Evolutionary conservation across 2,888 invertebrate genomes (phyloP), one percentile per base, ranked within the genome.

Genomic region (Aphrophora alni): DNA sequence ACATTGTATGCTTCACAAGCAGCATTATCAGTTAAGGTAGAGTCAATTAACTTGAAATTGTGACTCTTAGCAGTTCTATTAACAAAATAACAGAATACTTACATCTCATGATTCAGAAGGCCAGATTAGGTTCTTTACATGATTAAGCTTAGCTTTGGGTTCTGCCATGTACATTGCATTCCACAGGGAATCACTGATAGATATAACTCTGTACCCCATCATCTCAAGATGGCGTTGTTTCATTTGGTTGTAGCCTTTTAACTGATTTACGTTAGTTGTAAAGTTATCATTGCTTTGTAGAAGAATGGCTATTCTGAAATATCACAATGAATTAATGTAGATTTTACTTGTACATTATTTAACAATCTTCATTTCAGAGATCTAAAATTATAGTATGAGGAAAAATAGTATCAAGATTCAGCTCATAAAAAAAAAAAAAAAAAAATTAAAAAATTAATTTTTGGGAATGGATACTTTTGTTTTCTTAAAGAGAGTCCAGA

Each of bases 221-320:
- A 93, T 91, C 87, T 93, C 92, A 77, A 93, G 88, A 87, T 93
- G 93, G 76, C 92, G 87, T 71, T 89, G 89, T 86, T 90, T 90
- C 77, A 92, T 83, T 44, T 90, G 89, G 68, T 89, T 88, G 2
- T 87, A 87, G 0, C 93, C 93, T 84, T 89, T 89, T 71, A 92
- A 84, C 8, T 88, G 88, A 10, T 86, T 84, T 14, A 87, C 88
- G 73, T 89, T 86, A 78, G 88, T 88, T n/a, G 91, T 91, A 84
- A 89, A 91, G 0, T 89, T 88, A 75, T 89, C 88, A 1, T 89
- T 85, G 28, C 86, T 87, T 0, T 90, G 86, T 70, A 92, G 84
- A 26, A 92, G 84, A 75, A 92, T 85, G 27, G 90, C 91, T 74
- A 90, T 84, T 84, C 90, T 90, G 84, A 80, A 80, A 83, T 17